A percentile compares a stretch with the other conserved stretches of the same genome.
Conservation (phyloP, 64 coral and sea anemone genomes). For the Pocillopora damicornis region DNA sequence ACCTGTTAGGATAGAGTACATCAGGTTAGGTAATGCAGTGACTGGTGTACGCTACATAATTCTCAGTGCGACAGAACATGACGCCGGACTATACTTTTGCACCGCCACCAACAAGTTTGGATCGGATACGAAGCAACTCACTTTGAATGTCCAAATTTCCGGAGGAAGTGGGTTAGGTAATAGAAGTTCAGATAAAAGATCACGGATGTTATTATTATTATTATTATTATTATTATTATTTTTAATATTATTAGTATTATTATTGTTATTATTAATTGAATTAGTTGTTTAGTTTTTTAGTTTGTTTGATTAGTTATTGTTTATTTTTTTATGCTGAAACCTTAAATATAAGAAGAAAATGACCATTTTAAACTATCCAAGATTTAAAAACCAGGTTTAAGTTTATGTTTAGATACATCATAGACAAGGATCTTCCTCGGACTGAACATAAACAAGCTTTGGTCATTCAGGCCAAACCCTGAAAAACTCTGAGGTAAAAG, state of each 20-base stretch:
- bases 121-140: constrained; percentile 44
- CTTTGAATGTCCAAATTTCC: constrained; percentile 52
- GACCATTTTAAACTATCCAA: too few species aligned
- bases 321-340: too few species aligned
- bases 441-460: too few species aligned
- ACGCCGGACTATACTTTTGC: constrained; percentile 67
- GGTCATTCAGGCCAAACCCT: too few species aligned
- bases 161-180: constrained; percentile 38
- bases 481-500: too few species aligned
- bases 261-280: neutral
- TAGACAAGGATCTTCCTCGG: too few species aligned
- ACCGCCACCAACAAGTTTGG: constrained; percentile 56
- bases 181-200: neutral
- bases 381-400: too few species aligned
- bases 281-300: too few species aligned
- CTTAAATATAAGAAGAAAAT: too few species aligned
- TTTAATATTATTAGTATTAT: too few species aligned
- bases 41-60: constrained; percentile 58
- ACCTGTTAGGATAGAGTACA: constrained; percentile 36
- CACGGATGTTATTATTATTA: neutral
- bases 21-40: constrained; percentile 3
- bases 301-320: too few species aligned
- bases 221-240: neutral
- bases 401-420: too few species aligned
- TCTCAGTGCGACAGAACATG: constrained; percentile 26